Evolutionary conservation across 2,113 vertebrate species (phyloP).

Genomic region (Lonchura striata): DNA sequence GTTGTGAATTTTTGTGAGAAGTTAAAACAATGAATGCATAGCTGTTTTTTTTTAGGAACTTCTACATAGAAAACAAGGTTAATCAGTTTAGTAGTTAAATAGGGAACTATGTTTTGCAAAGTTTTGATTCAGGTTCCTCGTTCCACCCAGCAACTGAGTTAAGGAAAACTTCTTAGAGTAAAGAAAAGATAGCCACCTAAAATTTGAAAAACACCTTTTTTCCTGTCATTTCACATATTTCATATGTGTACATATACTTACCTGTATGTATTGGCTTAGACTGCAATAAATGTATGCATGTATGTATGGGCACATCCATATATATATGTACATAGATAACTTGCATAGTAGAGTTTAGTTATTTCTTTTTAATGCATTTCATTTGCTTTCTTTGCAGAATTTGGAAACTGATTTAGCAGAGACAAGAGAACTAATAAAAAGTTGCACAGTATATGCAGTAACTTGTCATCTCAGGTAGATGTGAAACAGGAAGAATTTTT

Average conservation of each 20-base stretch:
- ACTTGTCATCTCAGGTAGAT: constrained; percentile 67
- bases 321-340: background rate
- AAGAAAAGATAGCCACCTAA: background rate
- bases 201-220: background rate
- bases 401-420: constrained; percentile 74
- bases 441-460: constrained; percentile 43
- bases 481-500: constrained; percentile 71
- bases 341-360: background rate
- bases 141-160: background rate
- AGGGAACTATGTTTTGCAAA: background rate
- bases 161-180: background rate
- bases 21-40: background rate
- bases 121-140: background rate
- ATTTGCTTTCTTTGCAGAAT: constrained; percentile 62
- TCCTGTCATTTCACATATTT: background rate
- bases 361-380: background rate
- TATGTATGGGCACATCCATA: background rate
- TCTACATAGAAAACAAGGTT: background rate
- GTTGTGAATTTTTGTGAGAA: background rate
- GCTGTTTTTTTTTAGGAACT: background rate
- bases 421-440: constrained; percentile 64
- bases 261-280: background rate
- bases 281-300: background rate
- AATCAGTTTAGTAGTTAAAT: background rate
- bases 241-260: rapidly evolving